These are phyloP conservation scores for Napeogenes sylphis DNA, from an alignment of 2,888 invertebrate species.

Conservation along the genomic window DNA sequence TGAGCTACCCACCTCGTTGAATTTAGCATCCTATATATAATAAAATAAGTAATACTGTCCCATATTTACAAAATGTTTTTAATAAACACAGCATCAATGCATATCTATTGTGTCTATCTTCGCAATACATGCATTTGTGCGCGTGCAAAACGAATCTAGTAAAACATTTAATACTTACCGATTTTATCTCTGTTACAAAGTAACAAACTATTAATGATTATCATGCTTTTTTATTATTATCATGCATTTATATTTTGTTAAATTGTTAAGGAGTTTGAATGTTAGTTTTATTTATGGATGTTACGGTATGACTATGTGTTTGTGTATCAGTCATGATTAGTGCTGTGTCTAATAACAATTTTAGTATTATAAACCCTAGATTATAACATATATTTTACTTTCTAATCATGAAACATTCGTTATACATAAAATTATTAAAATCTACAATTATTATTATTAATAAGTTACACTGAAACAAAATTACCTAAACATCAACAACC, in stretches of 20 bases:
- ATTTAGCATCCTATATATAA: too few relatives aligned
- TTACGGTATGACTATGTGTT: constrained; percentile 60
- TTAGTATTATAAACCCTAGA: constrained; percentile 27
- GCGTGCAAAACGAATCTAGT: constrained; percentile 39
- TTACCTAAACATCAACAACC: constrained; percentile 75
- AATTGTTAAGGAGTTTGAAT: constrained; percentile 33
- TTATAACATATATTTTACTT: constrained; percentile 37
- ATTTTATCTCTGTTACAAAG: constrained; percentile 22
- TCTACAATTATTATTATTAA: constrained; percentile 30
- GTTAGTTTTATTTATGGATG: constrained; percentile 35
- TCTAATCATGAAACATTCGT: constrained; percentile 29
- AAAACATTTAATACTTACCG: constrained; percentile 34
- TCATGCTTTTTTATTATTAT: constrained; percentile 29
- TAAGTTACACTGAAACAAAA: constrained; percentile 54
- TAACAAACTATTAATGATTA: constrained; percentile 24
- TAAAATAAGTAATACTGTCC: constrained; percentile 51
- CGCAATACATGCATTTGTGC: constrained; percentile 67
- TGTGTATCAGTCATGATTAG: constrained; percentile 56
- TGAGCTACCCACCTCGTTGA: too few relatives aligned
- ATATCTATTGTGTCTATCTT: constrained; percentile 41
- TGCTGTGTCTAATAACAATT: constrained; percentile 48
- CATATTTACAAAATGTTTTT: constrained; percentile 71
- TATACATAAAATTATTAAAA: constrained; percentile 28
- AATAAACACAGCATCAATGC: constrained; percentile 48
- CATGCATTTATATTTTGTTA: constrained; percentile 31